Base-by-base conservation (phyloP, 2,797 vertebrate genomes). In the Tiaroga cobitis region DNA sequence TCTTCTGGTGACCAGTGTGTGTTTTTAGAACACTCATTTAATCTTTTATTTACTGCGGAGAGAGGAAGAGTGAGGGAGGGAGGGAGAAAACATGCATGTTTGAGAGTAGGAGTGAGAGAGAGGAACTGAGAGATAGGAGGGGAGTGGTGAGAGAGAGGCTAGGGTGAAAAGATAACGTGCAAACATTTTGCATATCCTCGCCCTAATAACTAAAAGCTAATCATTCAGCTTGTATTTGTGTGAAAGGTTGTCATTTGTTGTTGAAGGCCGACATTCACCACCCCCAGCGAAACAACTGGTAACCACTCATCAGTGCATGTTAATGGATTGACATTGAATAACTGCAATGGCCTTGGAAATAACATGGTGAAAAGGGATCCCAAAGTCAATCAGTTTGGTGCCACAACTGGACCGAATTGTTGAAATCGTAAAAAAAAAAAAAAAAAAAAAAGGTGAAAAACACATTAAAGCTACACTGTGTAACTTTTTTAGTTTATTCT, bases 1-100 rank as follows among this genome's bases (percentile, higher is more conserved):
- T 98, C 96, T 97, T 95, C 96, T 97, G 96, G 96, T 96, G 95
- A 97, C 96, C 96, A 96, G 94, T 96, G 94, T 90, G 94, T 95
- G 94, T 97, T 96, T 96, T 96, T 96, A 96, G 94, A 96, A 96
- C 93, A 96, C 95, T 95, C 95, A 96, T 97, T 97, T 96, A 96
- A 95, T 97, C 97, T 97, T 97, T 97, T 97, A 96, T 97, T 97
- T 97, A 96, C 96, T 96, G 94, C 94, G 92, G 93, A 94, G 94
- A 93, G 94, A 93, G 94, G 90, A 92, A 91, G 91, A 86, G 76
- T 18, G 67, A 56, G 89, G 84, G 91, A 89, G 90, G 85, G 90
- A 89, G 90, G 1, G 91, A 91, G 94, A 93, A 95, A 95, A 95
- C 93, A 94, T 96, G 95, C 7, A 54, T 91, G 90, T 87, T 80